Evolutionary conservation across 2,113 vertebrate species (phyloP), one percentile per base, ranked within the genome.

Genomic region (Aspiorhynchus laticeps): DNA sequence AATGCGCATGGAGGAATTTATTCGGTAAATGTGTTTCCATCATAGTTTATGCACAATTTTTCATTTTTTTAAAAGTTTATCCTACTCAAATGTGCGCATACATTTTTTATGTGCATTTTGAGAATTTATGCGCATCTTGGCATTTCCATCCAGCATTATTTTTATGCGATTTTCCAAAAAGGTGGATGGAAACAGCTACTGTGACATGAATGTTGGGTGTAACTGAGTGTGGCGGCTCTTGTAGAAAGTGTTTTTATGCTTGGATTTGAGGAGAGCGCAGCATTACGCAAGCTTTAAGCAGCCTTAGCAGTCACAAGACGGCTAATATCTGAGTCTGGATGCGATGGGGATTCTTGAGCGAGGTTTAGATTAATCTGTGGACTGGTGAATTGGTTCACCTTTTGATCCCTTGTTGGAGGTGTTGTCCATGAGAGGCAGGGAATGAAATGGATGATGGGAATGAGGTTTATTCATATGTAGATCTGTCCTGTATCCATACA

Each of bases 281-380:
- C 43, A 4, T 83, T 86, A 78, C 8, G 43, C 36, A 63, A 56
- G 46, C 7, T 65, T 80, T 84, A 84, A 80, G 75, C 65, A 75
- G 85, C 21, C 33, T 82, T 63, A 82, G 71, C 36, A 56, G 63
- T 87, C 78, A 87, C 86, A 83, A 79, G 86, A 83, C 71, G 48
- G 80, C 67, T 83, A 79, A 86, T 46, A 24, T 28, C 71, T 26
- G 59, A 78, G 17, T 69, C 14, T 7, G 11, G 63, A 15, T 33
- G 28, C 63, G 7, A 36, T 33, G 61, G 41, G 53, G 53, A 56
- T 51, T 76, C 10, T 21, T 43, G 41, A 11, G 41, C 14, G 14
- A 69, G 14, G 36, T 71, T 59, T 11, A 36, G 24, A 78, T 31
- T 73, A 71, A 84, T 41, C 65, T 36, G 41, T 38, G 41, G 63